Base-by-base conservation (phyloP, 2,113 vertebrate genomes). In the Channa argus region DNA sequence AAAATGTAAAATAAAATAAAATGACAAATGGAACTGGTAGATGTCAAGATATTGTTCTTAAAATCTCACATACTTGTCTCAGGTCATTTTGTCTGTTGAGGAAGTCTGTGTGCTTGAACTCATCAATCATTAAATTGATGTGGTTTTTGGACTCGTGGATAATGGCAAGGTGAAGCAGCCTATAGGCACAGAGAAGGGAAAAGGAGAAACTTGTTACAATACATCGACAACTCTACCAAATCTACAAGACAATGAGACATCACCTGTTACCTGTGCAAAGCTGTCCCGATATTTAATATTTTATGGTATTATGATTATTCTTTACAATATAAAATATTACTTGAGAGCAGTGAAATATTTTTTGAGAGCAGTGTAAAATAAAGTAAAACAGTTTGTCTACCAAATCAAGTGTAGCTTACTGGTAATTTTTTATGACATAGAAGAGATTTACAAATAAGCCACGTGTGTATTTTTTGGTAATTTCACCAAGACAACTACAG, bases 71-170 rank as follows among this genome's bases (percentile, higher is more conserved):
- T 93, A 99, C 98, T 97, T 99, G 98, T 94, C 96, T 95, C 84
- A 98, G 95, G 90, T 96, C 94, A 85, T 99, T 99, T 89, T 98
- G 97, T 73, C 89, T 88, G 87, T 97, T 95, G 50, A 99, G 95
- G 83, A 97, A 98, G 47, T 85, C 60, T 88, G 96, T 94, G 52
- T 94, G 93, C 36, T 90, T 89, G 10, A 95, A 93, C 64, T 94
- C 91, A n/a, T 93, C 91, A 24, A 99, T 94, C 80, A 97, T 96
- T 47, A 94, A 93, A 66, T 87, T 73, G 34, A 96, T 95, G 82
- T 95, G 90, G 8, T 95, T 91, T 74, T 95, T 96, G 54, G 96
- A 96, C 72, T 97, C 96, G 1, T 99, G 97, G 88, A 99, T 99
- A 54, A 99, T 94, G 2, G 97, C 96, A 87, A 99, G 89, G 86